Conservation (phyloP, 2,113 vertebrate species). For the Protobothrops flavoviridis region DNA sequence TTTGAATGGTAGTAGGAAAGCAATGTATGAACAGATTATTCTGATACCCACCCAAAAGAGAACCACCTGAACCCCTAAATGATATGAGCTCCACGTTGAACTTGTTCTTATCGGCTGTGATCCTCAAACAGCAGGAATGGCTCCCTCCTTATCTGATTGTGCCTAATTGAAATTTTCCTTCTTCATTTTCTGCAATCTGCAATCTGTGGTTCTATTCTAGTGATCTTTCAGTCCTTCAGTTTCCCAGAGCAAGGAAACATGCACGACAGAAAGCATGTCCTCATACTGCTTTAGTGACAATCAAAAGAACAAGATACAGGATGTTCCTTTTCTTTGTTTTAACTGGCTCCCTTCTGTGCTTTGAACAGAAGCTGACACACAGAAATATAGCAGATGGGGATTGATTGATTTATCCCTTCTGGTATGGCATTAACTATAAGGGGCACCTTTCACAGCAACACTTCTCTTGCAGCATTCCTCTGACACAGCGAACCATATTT, state of each 20-base stretch:
- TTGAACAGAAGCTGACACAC: neutral
- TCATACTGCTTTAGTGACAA: neutral
- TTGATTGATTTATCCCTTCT: neutral
- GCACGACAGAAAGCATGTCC: neutral
- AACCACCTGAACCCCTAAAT: neutral
- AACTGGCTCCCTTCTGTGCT: neutral
- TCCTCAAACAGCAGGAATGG: neutral
- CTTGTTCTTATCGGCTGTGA: neutral
- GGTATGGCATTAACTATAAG: neutral
- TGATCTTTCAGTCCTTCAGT: neutral
- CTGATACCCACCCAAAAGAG: neutral
- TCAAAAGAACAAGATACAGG: neutral
- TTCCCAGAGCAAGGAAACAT: neutral
- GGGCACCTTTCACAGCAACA: neutral
- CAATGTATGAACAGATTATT: neutral
- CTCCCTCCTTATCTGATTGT: neutral
- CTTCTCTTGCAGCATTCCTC: neutral
- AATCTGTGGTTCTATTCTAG: neutral
- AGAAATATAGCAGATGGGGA: neutral
- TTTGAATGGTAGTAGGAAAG: neutral
- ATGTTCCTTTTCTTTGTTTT: slow-evolving; percentile 1
- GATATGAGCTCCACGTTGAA: neutral
- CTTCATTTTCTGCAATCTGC: neutral
- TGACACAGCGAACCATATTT: neutral
- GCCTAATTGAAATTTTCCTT: neutral